Evolutionary conservation across 2,113 vertebrate genomes (phyloP), one percentile per base, ranked within the genome.

Genomic region (Channa argus): DNA sequence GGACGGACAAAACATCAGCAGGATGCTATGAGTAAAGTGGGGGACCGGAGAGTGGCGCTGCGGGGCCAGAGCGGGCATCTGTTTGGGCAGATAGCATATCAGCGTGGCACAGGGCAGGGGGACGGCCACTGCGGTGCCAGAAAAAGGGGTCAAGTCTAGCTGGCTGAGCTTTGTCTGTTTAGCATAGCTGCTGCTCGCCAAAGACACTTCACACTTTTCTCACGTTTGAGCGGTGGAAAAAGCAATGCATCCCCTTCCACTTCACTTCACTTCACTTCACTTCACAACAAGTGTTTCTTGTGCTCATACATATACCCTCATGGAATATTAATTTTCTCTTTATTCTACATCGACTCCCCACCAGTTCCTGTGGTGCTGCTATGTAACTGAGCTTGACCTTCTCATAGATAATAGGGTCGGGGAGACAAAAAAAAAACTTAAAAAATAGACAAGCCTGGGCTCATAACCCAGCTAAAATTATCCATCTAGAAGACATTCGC

Each of bases 41-140:
- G 38, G 51, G 58, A 63, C 33, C 13, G 46, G 76, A 77, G 60
- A 69, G 45, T 0, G 46, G 47, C 8, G 5, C 72, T 63, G 79
- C 10, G 43, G 77, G 81, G 77, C 80, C 74, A 14, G 55, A 54
- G 72, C 14, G 60, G 80, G 80, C 88, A 86, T 91, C 88, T 92
- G 87, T 83, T 88, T 65, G 63, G 60, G 75, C 84, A 87, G 89
- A 90, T 93, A 91, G 75, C 49, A 12, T 89, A 89, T 85, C 89
- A 86, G 81, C 81, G 4, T 78, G 90, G 68, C 69, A 77, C 85
- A 88, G 84, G 84, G 74, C 47, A 74, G 66, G 70, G 73, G 4
- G 53, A 63, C 6, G 52, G 76, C 56, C 71, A 74, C 54, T 41
- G 36, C 63, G 47, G 71, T 64, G 84, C 71, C 79, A 82, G 72